Conservation (phyloP, 2,888 invertebrate species). For the Sturmia bella region DNA sequence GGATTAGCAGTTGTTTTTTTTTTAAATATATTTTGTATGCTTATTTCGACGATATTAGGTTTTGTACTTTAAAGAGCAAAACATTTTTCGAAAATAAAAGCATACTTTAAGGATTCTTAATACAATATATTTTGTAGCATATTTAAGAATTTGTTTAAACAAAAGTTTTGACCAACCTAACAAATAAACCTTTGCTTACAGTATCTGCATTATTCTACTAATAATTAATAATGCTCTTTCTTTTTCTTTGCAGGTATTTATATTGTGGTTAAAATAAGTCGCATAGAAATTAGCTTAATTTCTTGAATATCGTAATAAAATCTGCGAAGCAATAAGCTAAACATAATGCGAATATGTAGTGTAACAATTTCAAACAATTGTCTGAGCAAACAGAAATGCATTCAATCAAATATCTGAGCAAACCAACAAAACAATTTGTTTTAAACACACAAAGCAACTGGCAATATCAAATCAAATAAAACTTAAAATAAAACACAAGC, state of each 20-base stretch:
- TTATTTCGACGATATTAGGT: background rate
- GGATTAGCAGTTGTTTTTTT: background rate
- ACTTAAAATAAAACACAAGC: constrained; percentile 47
- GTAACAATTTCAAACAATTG: constrained; percentile 6
- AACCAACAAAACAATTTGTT: background rate
- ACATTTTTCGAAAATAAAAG: background rate
- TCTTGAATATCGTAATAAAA: too few species aligned
- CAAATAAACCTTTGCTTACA: too few species aligned
- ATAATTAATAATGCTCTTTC: background rate
- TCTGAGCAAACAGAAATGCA: constrained; percentile 3
- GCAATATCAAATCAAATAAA: constrained; percentile 60
- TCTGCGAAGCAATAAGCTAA: constrained; percentile 67
- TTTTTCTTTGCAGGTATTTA: constrained; percentile 61
- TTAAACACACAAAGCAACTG: background rate
- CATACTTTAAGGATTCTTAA: constrained; percentile 1
- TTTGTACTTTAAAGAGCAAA: constrained; percentile 1
- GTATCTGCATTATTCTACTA: background rate
- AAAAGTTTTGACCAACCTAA: too few species aligned
- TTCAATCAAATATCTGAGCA: constrained; percentile 11
- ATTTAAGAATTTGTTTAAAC: too few species aligned
- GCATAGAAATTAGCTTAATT: too few species aligned
- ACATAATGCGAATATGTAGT: constrained; percentile 45
- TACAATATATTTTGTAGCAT: too few species aligned
- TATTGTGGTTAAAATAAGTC: too few species aligned
- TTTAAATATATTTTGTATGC: background rate